Base-by-base conservation (phyloP, 2,797 vertebrate genomes). In the Dermochelys coriacea region DNA sequence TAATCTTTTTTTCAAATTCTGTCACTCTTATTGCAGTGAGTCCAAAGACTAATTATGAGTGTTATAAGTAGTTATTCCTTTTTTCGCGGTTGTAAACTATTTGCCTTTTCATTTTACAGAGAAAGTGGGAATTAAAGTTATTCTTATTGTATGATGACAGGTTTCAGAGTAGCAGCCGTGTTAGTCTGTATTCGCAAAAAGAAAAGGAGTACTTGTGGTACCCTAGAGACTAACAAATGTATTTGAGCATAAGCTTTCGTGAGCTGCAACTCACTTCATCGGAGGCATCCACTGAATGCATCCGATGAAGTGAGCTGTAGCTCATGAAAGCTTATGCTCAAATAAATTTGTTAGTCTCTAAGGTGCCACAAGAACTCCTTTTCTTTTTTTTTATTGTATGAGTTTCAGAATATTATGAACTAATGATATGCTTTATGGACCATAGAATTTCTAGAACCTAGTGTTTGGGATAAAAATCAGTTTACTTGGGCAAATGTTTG, bases 391-490 rank as follows among this genome's bases (percentile, higher is more conserved):
- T n/a, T 45, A 8, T 37, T 78, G 49, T 23, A 78, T 8, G 61
- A 41, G 7, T 71, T 84, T 19, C n/a, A 75, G 29, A 93, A 87
- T 41, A 47, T 3, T 15, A 45, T 74, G 68, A 74, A 74, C 5
- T 12, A 25, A 25, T 21, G 12, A 25, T 74, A 45, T 8, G 34
- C 64, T 94, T 93, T 89, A 80, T 55, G 37, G 90, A 80, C 18
- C 81, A 19, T 37, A 51, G 19, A 55, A 37, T 80, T 80, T 19
- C 37, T 74, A 47, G 23, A 95, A 86, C 34, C 85, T 54, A 16
- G 12, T 93, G 89, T 94, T 68, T 93, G 14, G 75, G 90, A 23
- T 87, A 12, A 52, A 75, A 91, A 86, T 77, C 47, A n/a, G 52
- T 84, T 51, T 61, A 41, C 23, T 21, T 78, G 29, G 5, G 12